Evolutionary conservation across 2,113 vertebrate genomes (phyloP), one percentile per base, ranked within the genome.

Genomic region (Alectura lathami): DNA sequence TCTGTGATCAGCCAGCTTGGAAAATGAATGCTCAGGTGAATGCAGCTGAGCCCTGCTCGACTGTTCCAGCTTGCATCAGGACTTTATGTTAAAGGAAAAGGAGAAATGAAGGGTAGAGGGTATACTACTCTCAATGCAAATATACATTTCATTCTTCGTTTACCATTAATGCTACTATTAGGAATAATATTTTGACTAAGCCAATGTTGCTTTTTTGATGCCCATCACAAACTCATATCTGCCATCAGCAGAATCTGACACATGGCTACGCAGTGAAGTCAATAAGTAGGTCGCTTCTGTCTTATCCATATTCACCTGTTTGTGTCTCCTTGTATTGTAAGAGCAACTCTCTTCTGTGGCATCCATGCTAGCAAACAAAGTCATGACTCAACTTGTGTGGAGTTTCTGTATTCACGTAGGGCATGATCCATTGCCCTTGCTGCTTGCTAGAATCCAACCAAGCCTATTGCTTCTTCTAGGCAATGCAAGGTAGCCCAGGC

Each of bases 201-300:
- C 3, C 14, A 48, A 22, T 17, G 34, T 50, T 83, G 16, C 45
- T 42, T 13, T 79, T 23, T 59, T 45, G 38, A 22, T 30, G 20
- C 20, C 23, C 8, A 36, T 64, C 59, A 6, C 36, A 60, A n/a
- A 23, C n/a, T 3, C 1, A 0, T 42, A 5, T 27, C 11, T 90
- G 30, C 42, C 63, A 63, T 59, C 42, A 69, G 17, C 23, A 85
- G 64, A 57, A n/a, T 69, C 40, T 59, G 12, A 13, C 60, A 21
- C 11, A 4, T 9, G 51, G 16, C 57, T 26, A 3, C 34, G 23
- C 70, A 30, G 8, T 30, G 78, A 88, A 70, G 14, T 57, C 53
- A 54, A 8, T 29, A 3, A 73, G 40, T 7, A 64, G 27, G 22
- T 60, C 23, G 69, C 12, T 29, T 87, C 87, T 86, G 13, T 48